Base-by-base conservation (phyloP, 1,140 invertebrate genomes). In the Chymomyza costata region DNA sequence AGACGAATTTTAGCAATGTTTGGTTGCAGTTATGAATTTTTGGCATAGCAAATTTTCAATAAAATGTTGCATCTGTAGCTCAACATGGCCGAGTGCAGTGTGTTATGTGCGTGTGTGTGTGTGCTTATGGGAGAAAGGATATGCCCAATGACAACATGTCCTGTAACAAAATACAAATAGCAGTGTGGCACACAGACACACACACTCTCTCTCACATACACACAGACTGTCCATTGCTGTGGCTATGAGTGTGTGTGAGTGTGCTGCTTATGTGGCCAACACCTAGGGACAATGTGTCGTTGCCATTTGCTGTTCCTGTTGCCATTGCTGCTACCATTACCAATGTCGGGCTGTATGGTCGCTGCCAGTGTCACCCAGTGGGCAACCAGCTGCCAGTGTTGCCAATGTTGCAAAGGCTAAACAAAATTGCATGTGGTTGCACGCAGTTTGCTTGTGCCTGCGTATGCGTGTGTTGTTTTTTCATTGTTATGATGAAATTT, bases 81-180 rank as follows among this genome's bases (percentile, higher is more conserved):
- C 40, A 46, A 25, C 8, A 25, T 25, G 21, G 3, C 3, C 8
- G 21, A 8, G 21, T 25, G 8, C 8, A 8, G 21, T 25, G 21
- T 25, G 8, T 25, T n/a, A 8, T 3, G 10, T 38, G 8, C 17
- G 5, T 25, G 3, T 52, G 18, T 38, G 17, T 31, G 10, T 28
- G 34, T 35, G 45, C 11, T 30, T 32, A 34, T 21, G 30, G 8
- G 31, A 16, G 55, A 47, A 60, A 56, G 67, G 61, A 65, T 62
- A 63, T 66, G 37, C 34, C 52, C 68, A 73, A 35, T 58, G 62
- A 62, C 53, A 66, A 60, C 57, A 49, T 62, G 68, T 73, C 63
- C 68, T 66, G 63, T 31, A 55, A 59, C 68, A 67, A 73, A 66
- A 73, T 73, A 73, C 68, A 73, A 71, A 73, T 64, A 64, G 68